Base-by-base conservation (phyloP, 2,113 vertebrate species). In the Microtus ochrogaster region DNA sequence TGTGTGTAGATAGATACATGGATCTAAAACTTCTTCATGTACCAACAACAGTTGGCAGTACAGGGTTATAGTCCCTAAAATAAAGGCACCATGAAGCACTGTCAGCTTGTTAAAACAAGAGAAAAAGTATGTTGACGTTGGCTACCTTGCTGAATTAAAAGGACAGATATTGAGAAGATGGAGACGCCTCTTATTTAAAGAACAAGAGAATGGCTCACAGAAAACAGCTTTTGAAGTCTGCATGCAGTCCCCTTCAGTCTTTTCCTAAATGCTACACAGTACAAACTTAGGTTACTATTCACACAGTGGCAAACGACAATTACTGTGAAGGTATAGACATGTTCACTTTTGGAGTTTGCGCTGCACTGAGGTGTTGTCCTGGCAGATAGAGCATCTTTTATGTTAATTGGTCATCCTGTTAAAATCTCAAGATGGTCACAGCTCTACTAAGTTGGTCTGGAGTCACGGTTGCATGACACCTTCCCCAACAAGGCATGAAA, bases 41-140 rank as follows among this genome's bases (percentile, higher is more conserved):
- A 90, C 83, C 28, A 89, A 87, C 68, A 63, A 87, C 41, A 96
- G 91, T 70, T 89, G 70, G 79, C 87, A 96, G 74, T 52, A 89
- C 44, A 91, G 61, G 36, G 86, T 77, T 94, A 78, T 39, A 91
- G 86, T 68, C 41, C 52, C 21, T 91, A 93, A 93, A 86, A 82
- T 41, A 72, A 96, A 39, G 88, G 55, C 44, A 63, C 61, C 13
- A 68, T 52, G 33, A 95, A 96, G 83, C 0, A 68, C 7, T 4
- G 19, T 79, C 11, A 85, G 49, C 24, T 82, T 89, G 7, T 55
- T 82, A 10, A 74, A 28, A 93, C 49, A 26, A 68, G 6, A 91
- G 19, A 93, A 21, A 16, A 93, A 47, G 7, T 9, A 72, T 49
- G 6, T 14, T 73, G 79, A 26, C 11, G 12, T n/a, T 30, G 24